Evolutionary conservation across 2,797 vertebrate species (phyloP).

Genomic region (Arnoldichthys spilopterus): DNA sequence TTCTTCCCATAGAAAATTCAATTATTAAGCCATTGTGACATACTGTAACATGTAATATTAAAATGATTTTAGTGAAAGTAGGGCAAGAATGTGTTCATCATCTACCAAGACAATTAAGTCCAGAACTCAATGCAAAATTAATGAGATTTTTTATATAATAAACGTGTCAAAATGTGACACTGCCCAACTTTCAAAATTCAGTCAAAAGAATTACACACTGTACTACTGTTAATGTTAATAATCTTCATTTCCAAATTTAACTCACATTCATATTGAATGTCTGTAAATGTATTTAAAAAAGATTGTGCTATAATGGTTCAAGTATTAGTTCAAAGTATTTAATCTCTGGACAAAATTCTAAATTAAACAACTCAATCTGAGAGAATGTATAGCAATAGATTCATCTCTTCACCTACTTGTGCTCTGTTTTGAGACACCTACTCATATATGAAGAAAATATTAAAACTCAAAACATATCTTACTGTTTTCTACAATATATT

Average conservation of each 20-base stretch:
- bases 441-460: constrained; percentile 25
- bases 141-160: constrained; percentile 7
- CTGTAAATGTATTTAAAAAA: no score
- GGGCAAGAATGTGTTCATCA: neutral
- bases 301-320: no score
- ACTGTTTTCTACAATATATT: constrained; percentile 93
- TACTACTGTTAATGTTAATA: neutral
- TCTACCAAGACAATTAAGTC: neutral
- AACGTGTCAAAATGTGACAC: neutral
- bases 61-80: constrained; percentile 9
- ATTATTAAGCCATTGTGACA: constrained; percentile 7
- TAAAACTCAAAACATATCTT: constrained; percentile 78
- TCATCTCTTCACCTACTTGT: constrained; percentile 14
- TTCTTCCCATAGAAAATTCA: constrained; percentile 14
- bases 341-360: neutral
- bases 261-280: neutral
- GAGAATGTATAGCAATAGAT: neutral
- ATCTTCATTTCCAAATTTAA: neutral
- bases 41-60: constrained; percentile 21
- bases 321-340: neutral
- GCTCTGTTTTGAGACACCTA: neutral
- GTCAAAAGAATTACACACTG: neutral
- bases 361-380: neutral
- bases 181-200: neutral
- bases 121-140: constrained; percentile 13